These are phyloP conservation scores for Crocodylus rhombifer DNA, from an alignment of 2,797 vertebrate species.

Conservation along the genomic window DNA sequence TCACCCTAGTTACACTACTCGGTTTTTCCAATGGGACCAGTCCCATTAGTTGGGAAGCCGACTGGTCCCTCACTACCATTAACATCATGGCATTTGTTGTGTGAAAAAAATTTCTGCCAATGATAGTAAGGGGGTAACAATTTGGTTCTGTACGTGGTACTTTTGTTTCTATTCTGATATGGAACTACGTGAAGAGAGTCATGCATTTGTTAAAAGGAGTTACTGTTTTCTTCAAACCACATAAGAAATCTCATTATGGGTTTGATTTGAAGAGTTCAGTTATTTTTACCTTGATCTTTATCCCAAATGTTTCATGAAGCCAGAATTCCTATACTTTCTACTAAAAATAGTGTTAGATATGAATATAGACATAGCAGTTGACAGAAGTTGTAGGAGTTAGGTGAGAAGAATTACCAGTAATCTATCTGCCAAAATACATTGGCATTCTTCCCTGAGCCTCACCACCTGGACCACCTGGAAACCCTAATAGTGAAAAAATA, in stretches of 20 bases:
- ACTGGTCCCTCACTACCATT: not conserved
- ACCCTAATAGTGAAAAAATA: not conserved
- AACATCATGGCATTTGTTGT: not conserved
- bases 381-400: not conserved
- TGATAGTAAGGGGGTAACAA: not conserved
- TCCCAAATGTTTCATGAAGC: not conserved
- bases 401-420: not conserved
- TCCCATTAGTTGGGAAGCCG: not conserved
- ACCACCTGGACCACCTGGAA: not conserved
- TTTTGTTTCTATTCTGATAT: not conserved
- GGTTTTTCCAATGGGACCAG: not conserved
- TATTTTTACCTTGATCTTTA: not conserved
- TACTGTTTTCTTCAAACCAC: not conserved
- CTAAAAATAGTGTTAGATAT: not conserved
- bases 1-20: no score
- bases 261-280: not conserved
- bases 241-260: not conserved
- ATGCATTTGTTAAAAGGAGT: not conserved
- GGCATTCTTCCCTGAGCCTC: not conserved
- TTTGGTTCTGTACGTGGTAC: not conserved
- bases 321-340: not conserved
- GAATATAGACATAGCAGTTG: not conserved
- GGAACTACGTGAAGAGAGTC: not conserved
- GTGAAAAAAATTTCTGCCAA: not conserved
- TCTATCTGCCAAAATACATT: not conserved